These are phyloP conservation scores for Symphodus melops DNA, from an alignment of 2,113 vertebrate species.

Conservation along the genomic window DNA sequence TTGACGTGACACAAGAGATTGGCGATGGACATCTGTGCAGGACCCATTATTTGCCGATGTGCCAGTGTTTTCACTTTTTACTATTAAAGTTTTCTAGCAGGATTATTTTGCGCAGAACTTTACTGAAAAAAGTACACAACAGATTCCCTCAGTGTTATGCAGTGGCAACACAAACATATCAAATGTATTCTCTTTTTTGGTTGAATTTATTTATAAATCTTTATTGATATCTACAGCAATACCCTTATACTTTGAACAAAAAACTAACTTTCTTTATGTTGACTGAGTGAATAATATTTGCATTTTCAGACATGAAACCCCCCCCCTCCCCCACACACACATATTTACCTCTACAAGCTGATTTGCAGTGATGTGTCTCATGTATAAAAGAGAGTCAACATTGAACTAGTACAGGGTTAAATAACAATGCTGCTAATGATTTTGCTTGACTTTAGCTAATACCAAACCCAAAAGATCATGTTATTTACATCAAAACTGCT, in stretches of 20 bases:
- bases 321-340: too few species aligned
- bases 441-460: constrained; percentile 35
- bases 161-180: constrained; percentile 8
- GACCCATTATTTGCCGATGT: too few species aligned
- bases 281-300: constrained; percentile 42
- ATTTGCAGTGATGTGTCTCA: constrained; percentile 41
- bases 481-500: constrained; percentile 45
- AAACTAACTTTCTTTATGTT: constrained; percentile 19
- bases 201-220: constrained; percentile 20
- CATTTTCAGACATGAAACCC: too few species aligned
- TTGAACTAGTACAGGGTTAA: constrained; percentile 49
- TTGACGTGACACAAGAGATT: too few species aligned
- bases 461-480: constrained; percentile 21
- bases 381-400: constrained; percentile 69
- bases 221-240: constrained; percentile 63
- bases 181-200: constrained; percentile 27
- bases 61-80: too few species aligned
- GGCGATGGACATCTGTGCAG: too few species aligned
- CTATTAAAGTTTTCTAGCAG: too few species aligned
- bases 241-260: constrained; percentile 43
- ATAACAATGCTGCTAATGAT: constrained; percentile 19
- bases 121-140: constrained; percentile 14
- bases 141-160: constrained; percentile 12
- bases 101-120: not conserved
- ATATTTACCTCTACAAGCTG: constrained; percentile 43